Evolutionary conservation across 1,140 invertebrate genomes (phyloP).

Genomic region (Drosophila insularis): DNA sequence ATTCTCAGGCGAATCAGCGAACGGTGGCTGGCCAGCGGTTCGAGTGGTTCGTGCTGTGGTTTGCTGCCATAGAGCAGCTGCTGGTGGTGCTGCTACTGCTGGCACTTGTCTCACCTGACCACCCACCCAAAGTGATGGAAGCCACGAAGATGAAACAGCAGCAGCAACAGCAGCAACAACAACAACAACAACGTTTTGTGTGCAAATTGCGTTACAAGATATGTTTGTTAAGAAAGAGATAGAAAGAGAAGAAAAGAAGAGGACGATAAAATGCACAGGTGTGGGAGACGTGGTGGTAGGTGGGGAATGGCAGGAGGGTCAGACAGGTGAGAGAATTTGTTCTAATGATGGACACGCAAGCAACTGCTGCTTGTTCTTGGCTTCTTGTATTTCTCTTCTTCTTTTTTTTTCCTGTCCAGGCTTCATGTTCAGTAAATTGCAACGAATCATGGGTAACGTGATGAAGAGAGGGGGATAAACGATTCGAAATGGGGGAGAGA

Average conservation of each 20-base stretch:
- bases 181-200: conserved; percentile 63
- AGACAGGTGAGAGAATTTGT: conserved; percentile 77
- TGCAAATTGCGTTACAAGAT: conserved; percentile 79
- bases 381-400: conserved; percentile 13
- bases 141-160: conserved; percentile 74
- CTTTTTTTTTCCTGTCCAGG: conserved; percentile 19
- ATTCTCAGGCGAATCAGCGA: conserved; percentile 74
- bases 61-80: conserved; percentile 12
- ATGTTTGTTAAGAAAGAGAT: conserved; percentile 9
- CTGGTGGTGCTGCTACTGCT: conserved; percentile 48
- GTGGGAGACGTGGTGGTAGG: neutral
- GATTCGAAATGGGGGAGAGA: conserved; percentile 6
- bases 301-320: neutral
- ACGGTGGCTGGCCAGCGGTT: conserved; percentile 58
- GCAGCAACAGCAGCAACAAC: conserved; percentile 36
- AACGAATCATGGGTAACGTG: conserved; percentile 2
- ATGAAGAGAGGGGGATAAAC: conserved; percentile 7
- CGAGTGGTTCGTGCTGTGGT: conserved; percentile 27
- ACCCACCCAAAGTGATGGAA: conserved; percentile 65
- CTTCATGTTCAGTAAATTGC: conserved; percentile 67
- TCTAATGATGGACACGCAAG: conserved; percentile 80
- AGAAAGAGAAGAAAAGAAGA: neutral
- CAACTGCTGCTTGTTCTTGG: conserved; percentile 26
- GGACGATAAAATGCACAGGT: neutral
- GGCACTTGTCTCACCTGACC: conserved; percentile 81